phyloP scores from a whole-genome alignment of 1,140 invertebrate genomes.

The Eurosta solidaginis region DNA sequence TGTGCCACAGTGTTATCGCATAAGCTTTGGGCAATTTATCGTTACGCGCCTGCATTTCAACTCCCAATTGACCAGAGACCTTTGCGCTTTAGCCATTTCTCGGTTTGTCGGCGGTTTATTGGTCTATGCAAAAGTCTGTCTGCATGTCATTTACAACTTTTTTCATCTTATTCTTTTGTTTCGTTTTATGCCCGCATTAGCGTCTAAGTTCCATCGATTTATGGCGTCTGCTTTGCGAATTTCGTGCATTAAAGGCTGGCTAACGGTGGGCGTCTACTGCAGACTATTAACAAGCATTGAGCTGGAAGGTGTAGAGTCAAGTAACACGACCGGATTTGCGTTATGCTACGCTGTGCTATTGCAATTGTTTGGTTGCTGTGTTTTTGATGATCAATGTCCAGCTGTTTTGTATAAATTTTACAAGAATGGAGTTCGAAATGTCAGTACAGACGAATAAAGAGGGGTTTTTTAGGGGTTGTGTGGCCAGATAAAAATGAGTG shows the following conservation, averaged over 20 bases:
- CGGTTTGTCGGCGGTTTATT: constrained; percentile 22
- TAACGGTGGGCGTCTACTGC: constrained; percentile 4
- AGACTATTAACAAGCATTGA: background rate
- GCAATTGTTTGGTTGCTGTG: background rate
- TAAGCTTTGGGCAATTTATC: background rate
- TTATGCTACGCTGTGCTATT: background rate
- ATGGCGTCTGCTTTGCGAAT: constrained; percentile 21
- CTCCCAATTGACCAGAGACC: constrained; percentile 2
- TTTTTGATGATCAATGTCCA: background rate
- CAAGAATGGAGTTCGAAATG: background rate
- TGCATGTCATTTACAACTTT: background rate
- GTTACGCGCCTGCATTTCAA: background rate
- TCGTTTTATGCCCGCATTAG: background rate
- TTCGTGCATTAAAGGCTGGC: constrained; percentile 8
- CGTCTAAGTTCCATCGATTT: constrained; percentile 17
- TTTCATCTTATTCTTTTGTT: background rate
- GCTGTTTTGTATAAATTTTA: constrained; percentile 13
- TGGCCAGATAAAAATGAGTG: background rate
- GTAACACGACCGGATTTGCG: constrained; percentile 20
- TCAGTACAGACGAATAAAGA: background rate
- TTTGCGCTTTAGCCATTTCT: constrained; percentile 25
- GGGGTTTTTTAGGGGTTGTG: background rate
- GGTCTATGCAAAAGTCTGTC: constrained; percentile 2
- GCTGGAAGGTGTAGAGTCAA: background rate
- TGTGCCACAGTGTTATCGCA: background rate